Percentiles rank a stretch among this genome's conserved stretches.
These are phyloP conservation scores for Heliconius eleuchia DNA, from an alignment of 1,140 invertebrate species.

Conservation along the genomic window DNA sequence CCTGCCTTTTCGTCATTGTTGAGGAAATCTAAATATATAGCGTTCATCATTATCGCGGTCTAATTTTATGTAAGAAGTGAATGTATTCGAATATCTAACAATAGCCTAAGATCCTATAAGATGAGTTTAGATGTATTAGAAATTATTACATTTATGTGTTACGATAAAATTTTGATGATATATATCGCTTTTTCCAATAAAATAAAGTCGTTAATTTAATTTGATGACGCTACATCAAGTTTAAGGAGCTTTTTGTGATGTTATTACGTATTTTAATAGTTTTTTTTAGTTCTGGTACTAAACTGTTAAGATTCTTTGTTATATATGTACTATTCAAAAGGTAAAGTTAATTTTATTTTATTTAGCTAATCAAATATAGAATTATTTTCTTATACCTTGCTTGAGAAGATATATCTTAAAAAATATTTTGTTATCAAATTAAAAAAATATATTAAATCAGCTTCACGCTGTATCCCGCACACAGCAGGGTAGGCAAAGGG, in stretches of 20 bases:
- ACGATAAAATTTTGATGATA: not conserved
- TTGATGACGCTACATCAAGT: not conserved
- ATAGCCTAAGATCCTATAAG: not conserved
- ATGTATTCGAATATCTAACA: not conserved
- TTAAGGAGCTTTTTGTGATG: not conserved
- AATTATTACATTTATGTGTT: not conserved
- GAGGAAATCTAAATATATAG: conserved; percentile 70
- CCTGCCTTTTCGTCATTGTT: conserved; percentile 72
- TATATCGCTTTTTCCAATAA: not conserved
- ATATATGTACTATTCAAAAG: too few species aligned
- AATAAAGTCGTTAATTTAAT: not conserved
- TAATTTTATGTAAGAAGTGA: conserved; percentile 55
- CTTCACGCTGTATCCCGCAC: too few species aligned
- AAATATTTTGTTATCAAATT: too few species aligned
- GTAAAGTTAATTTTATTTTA: too few species aligned
- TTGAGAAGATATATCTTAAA: too few species aligned
- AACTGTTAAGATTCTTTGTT: too few species aligned
- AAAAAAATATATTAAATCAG: too few species aligned
- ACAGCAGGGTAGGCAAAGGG: too few species aligned
- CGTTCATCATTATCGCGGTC: conserved; percentile 66
- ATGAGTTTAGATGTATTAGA: not conserved
- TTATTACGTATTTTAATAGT: not conserved
- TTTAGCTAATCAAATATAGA: not conserved
- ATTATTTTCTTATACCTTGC: too few species aligned
- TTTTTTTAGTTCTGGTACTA: not conserved